Evolutionary conservation across 2,113 vertebrate species (phyloP).

Genomic region (western clawed frog (Xenopus tropicalis)): UCB_Xtro_10.0 CM004444.2:123935001-123935500

Average conservation of each 20-base stretch:
- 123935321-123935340: not conserved
- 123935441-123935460: not conserved
- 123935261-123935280: slow-evolving; percentile 42
- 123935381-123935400: slow-evolving; percentile 13
- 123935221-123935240: slow-evolving; percentile 29
- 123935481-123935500: too few relatives aligned
- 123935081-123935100: too few relatives aligned
- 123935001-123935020: not conserved
- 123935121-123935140: too few relatives aligned
- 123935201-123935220: too few relatives aligned
- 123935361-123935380: not conserved
- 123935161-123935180: not conserved
- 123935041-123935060: not conserved
- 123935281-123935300: slow-evolving; percentile 49
- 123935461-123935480: too few relatives aligned
- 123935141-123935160: too few relatives aligned
- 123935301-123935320: not conserved
- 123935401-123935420: slow-evolving; percentile 10
- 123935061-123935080: too few relatives aligned
- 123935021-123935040: not conserved
- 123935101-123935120: too few relatives aligned
- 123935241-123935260: not conserved
- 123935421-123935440: not conserved
- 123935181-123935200: not conserved
- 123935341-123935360: not conserved